Base-by-base conservation (phyloP, 2,797 vertebrate species). In the Platyrinchus mystaceus region DNA sequence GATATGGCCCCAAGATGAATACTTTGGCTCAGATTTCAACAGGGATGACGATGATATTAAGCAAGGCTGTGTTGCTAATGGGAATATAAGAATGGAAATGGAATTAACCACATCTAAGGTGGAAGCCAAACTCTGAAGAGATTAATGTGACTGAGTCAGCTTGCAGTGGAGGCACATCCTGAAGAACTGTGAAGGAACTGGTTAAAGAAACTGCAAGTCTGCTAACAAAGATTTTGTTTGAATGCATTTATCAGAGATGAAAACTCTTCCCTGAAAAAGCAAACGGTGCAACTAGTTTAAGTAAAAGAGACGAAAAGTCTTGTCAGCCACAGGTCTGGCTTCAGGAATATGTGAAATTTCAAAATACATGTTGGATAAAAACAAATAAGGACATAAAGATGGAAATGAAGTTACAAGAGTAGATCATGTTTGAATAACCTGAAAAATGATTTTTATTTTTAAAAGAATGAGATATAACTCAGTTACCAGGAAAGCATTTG, bases 81-180 rank as follows among this genome's bases (percentile, higher is more conserved):
- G 84, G 90, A 97, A 92, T 94, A 94, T 47, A 90, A 93, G 86
- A 94, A 95, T 95, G 93, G 93, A 97, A 96, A 95, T 95, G 36
- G 92, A 96, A 94, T 94, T 94, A 96, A 96, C 95, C 94, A 96
- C 96, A 96, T 95, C 93, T 97, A 79, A 96, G 46, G 86, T 75
- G 60, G 92, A 95, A 2, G 52, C 81, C 91, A 94, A 36, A 93
- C 83, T 94, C 84, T 89, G n/a, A 92, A 85, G 95, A 93, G 90
- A 95, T 96, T 95, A 94, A 93, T 94, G 88, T 53, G 78, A 87
- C 60, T 95, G 92, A 95, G 81, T 97, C 94, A 95, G 64, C 44
- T 88, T 89, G 60, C 55, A 90, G 86, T 4, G 5, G 66, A 91
- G 70, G 22, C 74, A 93, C 55, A 79, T 95, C 55, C 74, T 94